phyloP scores from a whole-genome alignment of 2,888 invertebrate species.

The Charanyca ferruginea region DNA sequence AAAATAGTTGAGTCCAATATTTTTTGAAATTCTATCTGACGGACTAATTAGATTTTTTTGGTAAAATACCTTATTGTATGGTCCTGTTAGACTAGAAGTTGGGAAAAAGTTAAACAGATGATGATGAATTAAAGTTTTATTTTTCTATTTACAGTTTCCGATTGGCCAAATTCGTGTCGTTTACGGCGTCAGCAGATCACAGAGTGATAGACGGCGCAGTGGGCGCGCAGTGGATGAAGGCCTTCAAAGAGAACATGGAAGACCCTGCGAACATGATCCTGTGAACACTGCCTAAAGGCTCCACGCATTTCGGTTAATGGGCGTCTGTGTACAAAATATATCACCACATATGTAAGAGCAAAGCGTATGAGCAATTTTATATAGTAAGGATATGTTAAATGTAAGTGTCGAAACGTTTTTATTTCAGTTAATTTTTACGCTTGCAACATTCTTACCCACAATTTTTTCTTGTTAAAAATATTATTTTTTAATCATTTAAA shows the following conservation, averaged over 20 bases:
- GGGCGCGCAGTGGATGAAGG: slow-evolving; percentile 98
- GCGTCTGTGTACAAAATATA: slow-evolving; percentile 55
- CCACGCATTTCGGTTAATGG: slow-evolving; percentile 69
- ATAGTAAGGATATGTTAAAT: slow-evolving; percentile 49
- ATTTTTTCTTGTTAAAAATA: neutral
- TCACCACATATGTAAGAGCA: slow-evolving; percentile 20
- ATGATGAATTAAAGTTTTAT: neutral
- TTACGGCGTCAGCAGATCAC: slow-evolving; percentile 99
- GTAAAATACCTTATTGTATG: too few relatives aligned
- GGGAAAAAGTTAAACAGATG: neutral
- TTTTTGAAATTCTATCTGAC: too few relatives aligned
- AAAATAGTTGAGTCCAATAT: too few relatives aligned
- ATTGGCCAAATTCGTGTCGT: slow-evolving; percentile 94
- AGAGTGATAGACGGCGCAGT: slow-evolving; percentile 99
- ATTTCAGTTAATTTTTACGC: slow-evolving; percentile 39
- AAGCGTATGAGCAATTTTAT: slow-evolving; percentile 32
- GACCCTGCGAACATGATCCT: slow-evolving; percentile 98
- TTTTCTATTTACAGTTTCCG: slow-evolving; percentile 91
- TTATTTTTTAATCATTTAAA: slow-evolving; percentile 6
- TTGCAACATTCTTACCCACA: slow-evolving; percentile 8
- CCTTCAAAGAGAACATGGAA: slow-evolving; percentile 97
- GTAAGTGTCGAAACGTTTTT: slow-evolving; percentile 51
- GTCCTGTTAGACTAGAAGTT: too few relatives aligned
- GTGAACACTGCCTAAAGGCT: slow-evolving; percentile 84
- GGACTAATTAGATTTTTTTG: too few relatives aligned